These are phyloP conservation scores for Ctenicera cuprea DNA, from an alignment of 2,888 invertebrate genomes.

Conservation along the genomic window DNA sequence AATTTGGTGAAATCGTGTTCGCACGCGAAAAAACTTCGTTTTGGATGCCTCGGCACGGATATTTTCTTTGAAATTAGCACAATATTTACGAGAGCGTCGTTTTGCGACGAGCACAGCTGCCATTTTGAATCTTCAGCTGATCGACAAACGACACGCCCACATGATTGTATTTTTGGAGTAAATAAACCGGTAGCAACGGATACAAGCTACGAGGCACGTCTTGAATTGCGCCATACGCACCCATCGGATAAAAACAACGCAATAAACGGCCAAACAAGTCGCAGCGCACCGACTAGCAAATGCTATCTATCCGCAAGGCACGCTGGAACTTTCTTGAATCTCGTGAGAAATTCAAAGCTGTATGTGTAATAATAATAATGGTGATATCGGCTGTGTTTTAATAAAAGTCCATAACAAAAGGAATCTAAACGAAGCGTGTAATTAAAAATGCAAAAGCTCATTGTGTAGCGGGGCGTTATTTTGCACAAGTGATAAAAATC, in stretches of 20 bases:
- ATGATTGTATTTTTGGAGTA: constrained; percentile 67
- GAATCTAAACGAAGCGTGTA: constrained; percentile 18
- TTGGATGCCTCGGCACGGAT: neutral
- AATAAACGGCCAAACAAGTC: constrained; percentile 35
- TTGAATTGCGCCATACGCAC: constrained; percentile 33
- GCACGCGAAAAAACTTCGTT: neutral
- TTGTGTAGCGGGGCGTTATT: neutral
- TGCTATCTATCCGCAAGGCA: constrained; percentile 5
- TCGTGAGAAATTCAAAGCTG: neutral
- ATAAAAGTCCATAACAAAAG: constrained; percentile 8
- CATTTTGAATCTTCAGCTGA: constrained; percentile 70
- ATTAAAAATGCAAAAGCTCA: constrained; percentile 15
- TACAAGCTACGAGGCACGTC: constrained; percentile 40
- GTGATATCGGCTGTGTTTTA: no score
- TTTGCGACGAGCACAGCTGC: constrained; percentile 56
- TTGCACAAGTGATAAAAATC: constrained; percentile 3
- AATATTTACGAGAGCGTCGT: constrained; percentile 23
- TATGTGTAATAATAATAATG: no score
- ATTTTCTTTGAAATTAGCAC: constrained; percentile 30
- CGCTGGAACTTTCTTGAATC: neutral
- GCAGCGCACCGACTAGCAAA: constrained; percentile 31
- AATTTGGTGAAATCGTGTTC: neutral
- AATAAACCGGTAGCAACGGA: constrained; percentile 65
- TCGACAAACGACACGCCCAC: constrained; percentile 68
- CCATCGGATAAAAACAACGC: constrained; percentile 41